Evolutionary conservation across 2,797 vertebrate species (phyloP).

Genomic region (Odontamblyopus rebecca): DNA sequence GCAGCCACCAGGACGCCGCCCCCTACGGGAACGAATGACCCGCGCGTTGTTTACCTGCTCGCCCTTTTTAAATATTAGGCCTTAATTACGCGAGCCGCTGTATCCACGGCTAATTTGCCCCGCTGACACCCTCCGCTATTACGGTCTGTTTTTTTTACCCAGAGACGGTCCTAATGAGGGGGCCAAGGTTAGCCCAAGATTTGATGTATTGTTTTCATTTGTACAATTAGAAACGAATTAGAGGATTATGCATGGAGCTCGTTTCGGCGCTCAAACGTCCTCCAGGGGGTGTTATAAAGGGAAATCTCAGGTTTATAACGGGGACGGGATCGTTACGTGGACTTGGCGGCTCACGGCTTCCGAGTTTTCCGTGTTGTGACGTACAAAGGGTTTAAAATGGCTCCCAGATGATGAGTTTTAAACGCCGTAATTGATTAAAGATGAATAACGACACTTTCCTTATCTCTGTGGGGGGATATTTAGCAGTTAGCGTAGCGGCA

Average conservation of each 20-base stretch:
- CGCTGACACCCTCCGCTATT: background rate
- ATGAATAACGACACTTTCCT: too few species aligned
- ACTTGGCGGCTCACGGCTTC: too few species aligned
- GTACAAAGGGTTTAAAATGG: too few species aligned
- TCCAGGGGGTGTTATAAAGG: background rate
- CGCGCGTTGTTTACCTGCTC: constrained; percentile 58
- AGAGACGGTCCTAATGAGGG: background rate
- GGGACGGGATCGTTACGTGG: background rate
- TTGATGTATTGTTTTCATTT: background rate
- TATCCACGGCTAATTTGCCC: constrained; percentile 34
- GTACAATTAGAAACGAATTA: constrained; percentile 1
- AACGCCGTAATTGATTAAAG: too few species aligned
- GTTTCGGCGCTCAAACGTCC: background rate
- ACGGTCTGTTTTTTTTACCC: background rate
- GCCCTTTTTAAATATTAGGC: constrained; percentile 51
- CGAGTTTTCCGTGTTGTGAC: too few species aligned
- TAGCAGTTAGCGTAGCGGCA: too few species aligned
- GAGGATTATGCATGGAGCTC: background rate
- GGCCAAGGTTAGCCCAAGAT: background rate
- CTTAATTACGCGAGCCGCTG: constrained; percentile 47
- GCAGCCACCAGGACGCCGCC: constrained; percentile 34
- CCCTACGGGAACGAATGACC: constrained; percentile 61
- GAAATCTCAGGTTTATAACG: background rate
- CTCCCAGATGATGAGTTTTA: too few species aligned
- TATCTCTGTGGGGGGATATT: too few species aligned